Evolutionary conservation across 2,113 vertebrate species (phyloP).

Genomic region (Platanista minor): DNA sequence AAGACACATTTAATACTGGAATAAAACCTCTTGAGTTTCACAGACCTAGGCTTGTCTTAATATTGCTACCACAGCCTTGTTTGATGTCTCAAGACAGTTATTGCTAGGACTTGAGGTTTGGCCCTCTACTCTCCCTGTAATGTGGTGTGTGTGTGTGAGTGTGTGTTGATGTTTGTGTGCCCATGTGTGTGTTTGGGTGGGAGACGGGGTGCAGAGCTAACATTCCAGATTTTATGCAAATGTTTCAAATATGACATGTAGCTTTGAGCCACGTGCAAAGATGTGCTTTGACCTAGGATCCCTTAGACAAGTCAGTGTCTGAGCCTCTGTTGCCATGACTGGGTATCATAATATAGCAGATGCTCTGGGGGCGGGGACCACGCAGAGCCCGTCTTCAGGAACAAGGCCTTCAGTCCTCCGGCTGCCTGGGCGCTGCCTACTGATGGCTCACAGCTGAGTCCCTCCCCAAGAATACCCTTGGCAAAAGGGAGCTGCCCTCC

Average conservation of each 20-base stretch:
- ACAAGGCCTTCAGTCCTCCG: background rate
- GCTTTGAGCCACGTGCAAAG: background rate
- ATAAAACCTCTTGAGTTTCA: background rate
- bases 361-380: fast-evolving
- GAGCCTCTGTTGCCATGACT: background rate
- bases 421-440: background rate
- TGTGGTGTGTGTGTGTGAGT: fast-evolving
- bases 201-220: background rate
- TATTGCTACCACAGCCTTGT: background rate
- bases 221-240: background rate
- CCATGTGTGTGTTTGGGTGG: background rate
- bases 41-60: background rate
- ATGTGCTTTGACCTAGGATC: background rate
- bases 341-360: fast-evolving
- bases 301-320: background rate
- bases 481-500: background rate
- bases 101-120: background rate
- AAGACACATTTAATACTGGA: background rate
- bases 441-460: background rate
- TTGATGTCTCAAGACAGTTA: background rate
- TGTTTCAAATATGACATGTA: background rate
- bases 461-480: background rate
- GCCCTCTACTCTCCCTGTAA: background rate
- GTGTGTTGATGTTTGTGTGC: background rate
- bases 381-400: background rate